Conservation (phyloP, 2,797 vertebrate species). For the Perodicticus potto region DNA sequence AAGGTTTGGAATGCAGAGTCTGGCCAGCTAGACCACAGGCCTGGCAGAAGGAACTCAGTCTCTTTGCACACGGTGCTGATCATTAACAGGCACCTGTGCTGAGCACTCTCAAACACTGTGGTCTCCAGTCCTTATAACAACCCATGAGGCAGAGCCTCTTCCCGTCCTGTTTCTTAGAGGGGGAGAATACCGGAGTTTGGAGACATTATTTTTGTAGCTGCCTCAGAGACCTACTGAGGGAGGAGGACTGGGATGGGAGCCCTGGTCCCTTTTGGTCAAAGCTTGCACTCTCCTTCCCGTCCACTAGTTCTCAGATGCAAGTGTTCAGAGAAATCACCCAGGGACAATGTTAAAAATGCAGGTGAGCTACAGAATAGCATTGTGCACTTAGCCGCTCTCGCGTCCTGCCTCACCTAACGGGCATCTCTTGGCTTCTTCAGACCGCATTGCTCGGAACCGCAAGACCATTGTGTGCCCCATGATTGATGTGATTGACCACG, state of each 20-base stretch:
- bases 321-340: background rate
- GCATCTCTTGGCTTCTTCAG: constrained; percentile 86
- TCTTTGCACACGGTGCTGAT: background rate
- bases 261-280: background rate
- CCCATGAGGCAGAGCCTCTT: background rate
- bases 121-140: background rate
- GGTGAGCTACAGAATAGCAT: background rate
- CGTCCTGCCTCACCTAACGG: constrained; percentile 41
- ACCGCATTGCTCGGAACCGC: constrained; percentile 96
- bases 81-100: background rate
- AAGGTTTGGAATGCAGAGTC: background rate
- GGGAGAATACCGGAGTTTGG: background rate
- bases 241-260: background rate
- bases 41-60: background rate
- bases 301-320: background rate
- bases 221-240: background rate
- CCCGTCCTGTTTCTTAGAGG: background rate
- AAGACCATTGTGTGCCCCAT: constrained; percentile 97
- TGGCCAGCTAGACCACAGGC: background rate
- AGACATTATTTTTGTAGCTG: background rate
- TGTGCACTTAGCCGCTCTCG: background rate
- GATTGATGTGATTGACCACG: constrained; percentile 98
- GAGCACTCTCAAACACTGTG: too few relatives aligned
- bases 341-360: background rate
- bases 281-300: background rate